Conservation (phyloP, 2,113 vertebrate genomes). For the Peromyscus californicus region DNA sequence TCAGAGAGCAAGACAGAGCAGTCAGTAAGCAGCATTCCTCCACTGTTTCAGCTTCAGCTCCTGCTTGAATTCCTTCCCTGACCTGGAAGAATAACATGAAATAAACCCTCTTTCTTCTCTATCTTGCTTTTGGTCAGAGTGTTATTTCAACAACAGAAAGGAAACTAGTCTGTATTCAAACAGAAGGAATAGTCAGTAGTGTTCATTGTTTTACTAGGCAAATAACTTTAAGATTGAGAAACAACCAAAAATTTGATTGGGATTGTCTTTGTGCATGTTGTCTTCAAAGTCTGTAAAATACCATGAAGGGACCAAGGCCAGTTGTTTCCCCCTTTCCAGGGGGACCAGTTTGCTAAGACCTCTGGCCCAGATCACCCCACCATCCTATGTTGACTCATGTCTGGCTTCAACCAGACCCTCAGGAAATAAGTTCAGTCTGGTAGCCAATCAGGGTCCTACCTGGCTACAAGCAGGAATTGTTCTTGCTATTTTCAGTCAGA, state of each 20-base stretch:
- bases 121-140: background rate
- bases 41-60: no score
- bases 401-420: no score
- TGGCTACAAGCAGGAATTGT: no score
- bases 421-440: no score
- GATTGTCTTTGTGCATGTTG: background rate
- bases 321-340: no score
- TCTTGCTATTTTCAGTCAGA: no score
- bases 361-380: no score
- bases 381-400: no score
- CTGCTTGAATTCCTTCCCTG: background rate
- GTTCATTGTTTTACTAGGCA: background rate
- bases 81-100: background rate
- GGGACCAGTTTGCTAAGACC: no score
- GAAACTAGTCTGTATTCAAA: background rate
- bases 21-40: background rate
- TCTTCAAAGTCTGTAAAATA: background rate
- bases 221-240: background rate
- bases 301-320: no score
- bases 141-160: background rate
- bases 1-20: background rate
- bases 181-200: background rate
- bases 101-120: background rate
- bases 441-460: no score
- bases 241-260: background rate